Percentiles rank a stretch among this genome's conserved stretches.
Evolutionary conservation across 2,888 invertebrate genomes (phyloP).

Genomic region (Apamea crenata): DNA sequence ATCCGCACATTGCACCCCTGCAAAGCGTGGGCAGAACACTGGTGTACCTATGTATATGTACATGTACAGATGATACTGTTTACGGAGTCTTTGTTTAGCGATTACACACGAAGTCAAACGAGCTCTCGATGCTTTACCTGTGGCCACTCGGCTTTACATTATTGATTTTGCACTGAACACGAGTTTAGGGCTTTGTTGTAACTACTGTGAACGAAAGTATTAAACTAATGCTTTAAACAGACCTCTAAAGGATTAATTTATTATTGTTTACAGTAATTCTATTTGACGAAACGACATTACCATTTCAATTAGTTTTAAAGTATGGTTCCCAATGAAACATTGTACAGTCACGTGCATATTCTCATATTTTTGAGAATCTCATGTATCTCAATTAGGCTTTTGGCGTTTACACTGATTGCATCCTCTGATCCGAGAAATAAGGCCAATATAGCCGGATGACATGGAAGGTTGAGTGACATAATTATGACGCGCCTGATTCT

Average conservation of each 20-base stretch:
- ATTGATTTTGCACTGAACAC: not conserved
- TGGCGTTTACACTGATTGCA: not conserved
- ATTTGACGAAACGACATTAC: not conserved
- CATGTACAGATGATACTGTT: not conserved
- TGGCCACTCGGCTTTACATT: conserved; percentile 10
- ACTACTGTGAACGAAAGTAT: not conserved
- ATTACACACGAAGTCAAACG: not conserved
- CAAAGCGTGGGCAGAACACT: not conserved
- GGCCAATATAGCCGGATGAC: not conserved
- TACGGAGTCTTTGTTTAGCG: not conserved
- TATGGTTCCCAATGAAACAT: not conserved
- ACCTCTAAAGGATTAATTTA: not conserved
- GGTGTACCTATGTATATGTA: not conserved
- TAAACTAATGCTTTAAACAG: not conserved
- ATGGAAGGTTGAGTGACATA: not conserved
- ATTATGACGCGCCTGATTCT: not conserved
- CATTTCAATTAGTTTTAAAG: not conserved
- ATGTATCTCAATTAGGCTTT: not conserved
- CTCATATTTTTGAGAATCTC: not conserved
- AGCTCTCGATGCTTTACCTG: not conserved
- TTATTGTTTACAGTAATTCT: not conserved
- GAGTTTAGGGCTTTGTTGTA: not conserved
- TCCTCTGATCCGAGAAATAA: not conserved
- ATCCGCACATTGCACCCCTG: not conserved
- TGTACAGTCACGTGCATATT: not conserved